Base-by-base conservation (phyloP, 2,888 invertebrate genomes). In the Podotricha telesiphe region DNA sequence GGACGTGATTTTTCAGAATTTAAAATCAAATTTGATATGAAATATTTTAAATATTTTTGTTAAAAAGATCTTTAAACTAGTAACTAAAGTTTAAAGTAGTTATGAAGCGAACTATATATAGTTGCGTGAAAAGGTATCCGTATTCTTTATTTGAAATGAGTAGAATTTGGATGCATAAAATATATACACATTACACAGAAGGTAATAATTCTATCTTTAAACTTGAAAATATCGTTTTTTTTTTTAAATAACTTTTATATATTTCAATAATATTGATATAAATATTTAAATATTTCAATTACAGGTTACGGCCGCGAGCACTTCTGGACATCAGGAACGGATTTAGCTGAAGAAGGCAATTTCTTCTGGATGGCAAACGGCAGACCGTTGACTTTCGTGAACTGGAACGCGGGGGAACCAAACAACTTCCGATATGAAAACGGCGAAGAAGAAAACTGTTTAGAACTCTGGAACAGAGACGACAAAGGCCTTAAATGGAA, bases 281-380 rank as follows among this genome's bases (percentile, higher is more conserved):
- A 4, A 28, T 28, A 59, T 22, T 37, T 45, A 45, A 59, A 22
- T 17, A n/a, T 2, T 10, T 20, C 20, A 22, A 15, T 91, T 93
- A 3, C 87, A 97, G 97, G 98, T 65, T 95, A 97, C 77, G 97
- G 97, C 17, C 95, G 97, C 81, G 98, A 98, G 82, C 98, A 98
- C 83, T 98, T 98, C 92, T 98, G 98, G 98, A 97, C 97, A 70
- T 97, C 97, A 8, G 98, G 98, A 77, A 98, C 97, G 7, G 98
- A 98, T 87, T 94, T 97, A 81, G 98, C 97, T 17, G 97, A 98
- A 81, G 98, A 98, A 83, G 98, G 98, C 19, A 95, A 95, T 79
- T 98, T 97, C 94, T 97, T 97, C 94, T 98, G 98, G 98, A 97
- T 98, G 97, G 96, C 97, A 13, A 97, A 96, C 70, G 98, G 98